These are phyloP conservation scores for Scaptomyza pallida DNA, from an alignment of 1,140 invertebrate genomes.

Conservation along the genomic window DNA sequence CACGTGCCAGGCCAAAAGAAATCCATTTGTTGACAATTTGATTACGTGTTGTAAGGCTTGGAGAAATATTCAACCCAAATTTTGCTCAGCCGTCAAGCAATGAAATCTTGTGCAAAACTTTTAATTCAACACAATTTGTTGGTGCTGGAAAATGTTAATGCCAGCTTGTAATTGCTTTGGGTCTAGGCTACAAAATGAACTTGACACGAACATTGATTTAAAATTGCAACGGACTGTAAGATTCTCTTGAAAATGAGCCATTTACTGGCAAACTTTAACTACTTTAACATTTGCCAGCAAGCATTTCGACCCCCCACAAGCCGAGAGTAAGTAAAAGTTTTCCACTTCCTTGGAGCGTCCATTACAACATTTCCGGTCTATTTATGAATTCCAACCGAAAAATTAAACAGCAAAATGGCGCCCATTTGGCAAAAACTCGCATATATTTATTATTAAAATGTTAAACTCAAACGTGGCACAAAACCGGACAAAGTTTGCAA, in stretches of 20 bases:
- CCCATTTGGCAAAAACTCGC: conserved; percentile 23
- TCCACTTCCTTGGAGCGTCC: conserved; percentile 40
- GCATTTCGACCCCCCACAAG: neutral
- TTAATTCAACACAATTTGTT: conserved; percentile 27
- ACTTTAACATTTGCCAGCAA: neutral
- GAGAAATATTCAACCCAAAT: conserved; percentile 21
- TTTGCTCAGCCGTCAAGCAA: conserved; percentile 7
- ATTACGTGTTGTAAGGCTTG: conserved; percentile 56
- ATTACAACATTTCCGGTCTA: conserved; percentile 68
- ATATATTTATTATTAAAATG: conserved; percentile 79
- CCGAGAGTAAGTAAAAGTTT: conserved; percentile 14
- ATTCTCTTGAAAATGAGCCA: neutral
- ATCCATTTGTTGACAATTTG: conserved; percentile 78
- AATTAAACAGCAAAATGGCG: conserved; percentile 42
- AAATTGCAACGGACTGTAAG: neutral
- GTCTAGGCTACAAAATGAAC: neutral
- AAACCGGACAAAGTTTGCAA: conserved; percentile 59
- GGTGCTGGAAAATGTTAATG: conserved; percentile 5
- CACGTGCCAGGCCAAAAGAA: conserved; percentile 56
- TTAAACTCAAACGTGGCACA: conserved; percentile 61
- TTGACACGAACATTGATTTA: neutral
- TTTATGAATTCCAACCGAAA: conserved; percentile 28
- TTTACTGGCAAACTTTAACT: conserved; percentile 3
- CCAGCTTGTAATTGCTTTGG: conserved; percentile 10
- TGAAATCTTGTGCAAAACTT: conserved; percentile 21